A percentile compares a stretch with the other conserved stretches of the same genome.
These are phyloP conservation scores for Metopia argyrocephala DNA, from an alignment of 2,888 invertebrate species.

Conservation along the genomic window DNA sequence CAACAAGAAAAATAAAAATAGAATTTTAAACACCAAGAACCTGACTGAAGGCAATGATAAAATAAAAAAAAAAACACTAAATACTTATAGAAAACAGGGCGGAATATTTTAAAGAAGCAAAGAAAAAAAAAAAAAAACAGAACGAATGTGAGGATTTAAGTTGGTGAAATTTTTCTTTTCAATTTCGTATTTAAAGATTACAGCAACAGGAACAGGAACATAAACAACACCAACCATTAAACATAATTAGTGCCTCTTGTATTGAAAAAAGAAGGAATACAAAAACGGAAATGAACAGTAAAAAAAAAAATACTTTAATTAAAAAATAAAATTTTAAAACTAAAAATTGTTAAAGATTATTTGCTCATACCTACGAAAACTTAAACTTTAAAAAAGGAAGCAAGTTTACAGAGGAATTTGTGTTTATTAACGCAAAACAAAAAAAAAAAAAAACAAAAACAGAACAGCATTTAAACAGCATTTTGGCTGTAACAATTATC, in stretches of 20 bases:
- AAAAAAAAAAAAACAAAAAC: not conserved
- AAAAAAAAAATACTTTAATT: slow-evolving; percentile 35
- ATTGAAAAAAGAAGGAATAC: slow-evolving; percentile 37
- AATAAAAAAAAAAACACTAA: not conserved
- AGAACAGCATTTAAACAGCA: not conserved
- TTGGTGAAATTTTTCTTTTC: slow-evolving; percentile 22
- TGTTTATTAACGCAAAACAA: slow-evolving; percentile 35
- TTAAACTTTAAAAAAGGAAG: too few species aligned
- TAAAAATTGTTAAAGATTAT: slow-evolving; percentile 48
- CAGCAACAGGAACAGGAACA: slow-evolving; percentile 51
- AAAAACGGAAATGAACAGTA: slow-evolving; percentile 28
- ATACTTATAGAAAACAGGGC: not conserved
- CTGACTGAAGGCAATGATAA: not conserved
- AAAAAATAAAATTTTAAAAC: slow-evolving; percentile 24
- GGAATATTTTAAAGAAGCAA: not conserved
- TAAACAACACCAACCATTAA: slow-evolving; percentile 53
- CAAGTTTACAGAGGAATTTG: slow-evolving; percentile 35
- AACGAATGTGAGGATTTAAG: slow-evolving; percentile 38
- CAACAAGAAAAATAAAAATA: slow-evolving; percentile 41
- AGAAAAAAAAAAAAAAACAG: too few species aligned
- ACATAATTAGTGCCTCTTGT: slow-evolving; percentile 64
- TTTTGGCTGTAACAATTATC: too few species aligned
- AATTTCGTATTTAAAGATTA: too few species aligned
- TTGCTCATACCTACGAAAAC: slow-evolving; percentile 40
- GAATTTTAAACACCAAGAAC: slow-evolving; percentile 50